A percentile compares a stretch with the other conserved stretches of the same genome.
Evolutionary conservation across 2,888 invertebrate species (phyloP).

Genomic region (Ophion slaviceki): DNA sequence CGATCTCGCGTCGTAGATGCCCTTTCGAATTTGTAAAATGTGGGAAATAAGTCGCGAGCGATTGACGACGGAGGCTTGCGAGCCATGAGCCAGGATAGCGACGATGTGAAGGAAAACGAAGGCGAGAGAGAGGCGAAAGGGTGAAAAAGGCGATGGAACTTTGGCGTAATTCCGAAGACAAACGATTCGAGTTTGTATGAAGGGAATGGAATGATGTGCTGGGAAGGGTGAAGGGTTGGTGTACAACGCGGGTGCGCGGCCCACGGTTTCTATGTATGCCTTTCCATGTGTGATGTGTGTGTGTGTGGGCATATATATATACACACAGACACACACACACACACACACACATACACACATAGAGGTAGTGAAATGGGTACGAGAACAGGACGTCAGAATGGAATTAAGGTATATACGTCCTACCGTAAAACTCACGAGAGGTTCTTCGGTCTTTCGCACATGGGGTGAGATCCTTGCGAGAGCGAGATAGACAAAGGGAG

Average conservation of each 20-base stretch:
- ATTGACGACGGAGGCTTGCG: neutral
- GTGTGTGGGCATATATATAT: conserved; percentile 6
- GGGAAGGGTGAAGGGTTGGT: neutral
- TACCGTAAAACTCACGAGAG: conserved; percentile 52
- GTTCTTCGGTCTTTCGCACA: conserved; percentile 31
- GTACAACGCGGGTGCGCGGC: conserved; percentile 36
- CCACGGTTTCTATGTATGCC: neutral
- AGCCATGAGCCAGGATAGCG: neutral
- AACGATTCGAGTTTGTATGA: conserved; percentile 64
- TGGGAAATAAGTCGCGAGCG: conserved; percentile 42
- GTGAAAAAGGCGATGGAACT: conserved; percentile 53
- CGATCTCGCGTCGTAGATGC: conserved; percentile 60
- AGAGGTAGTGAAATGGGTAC: conserved; percentile 52
- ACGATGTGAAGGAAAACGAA: conserved; percentile 12
- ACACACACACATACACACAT: neutral
- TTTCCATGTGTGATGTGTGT: neutral
- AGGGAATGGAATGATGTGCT: conserved; percentile 38
- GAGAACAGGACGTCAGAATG: conserved; percentile 65
- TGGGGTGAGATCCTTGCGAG: conserved; percentile 10
- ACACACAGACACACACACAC: neutral
- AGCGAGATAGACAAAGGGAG: neutral
- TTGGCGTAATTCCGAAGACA: conserved; percentile 65
- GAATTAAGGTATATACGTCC: conserved; percentile 63
- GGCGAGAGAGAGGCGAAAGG: conserved; percentile 3
- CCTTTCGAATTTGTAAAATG: conserved; percentile 40